phyloP scores from a whole-genome alignment of 2,888 invertebrate species.

The Carabus problematicus region DNA sequence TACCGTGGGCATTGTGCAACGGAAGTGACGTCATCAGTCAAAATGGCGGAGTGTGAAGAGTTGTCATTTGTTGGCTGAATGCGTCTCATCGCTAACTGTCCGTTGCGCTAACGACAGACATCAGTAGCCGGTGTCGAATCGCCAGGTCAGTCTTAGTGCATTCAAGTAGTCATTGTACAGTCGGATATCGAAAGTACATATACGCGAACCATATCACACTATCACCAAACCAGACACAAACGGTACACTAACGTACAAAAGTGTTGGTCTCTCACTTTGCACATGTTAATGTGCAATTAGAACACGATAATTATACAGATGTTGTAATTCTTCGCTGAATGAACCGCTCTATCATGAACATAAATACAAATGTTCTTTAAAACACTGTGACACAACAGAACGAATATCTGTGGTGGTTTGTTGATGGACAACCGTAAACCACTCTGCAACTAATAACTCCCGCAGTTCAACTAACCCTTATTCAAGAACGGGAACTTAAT shows the following conservation, averaged over 20 bases:
- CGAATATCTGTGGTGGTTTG: too few relatives aligned
- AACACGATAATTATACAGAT: neutral
- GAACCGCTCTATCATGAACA: too few relatives aligned
- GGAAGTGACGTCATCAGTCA: conserved; percentile 41
- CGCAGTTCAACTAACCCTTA: conserved; percentile 25
- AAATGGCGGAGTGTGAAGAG: conserved; percentile 40
- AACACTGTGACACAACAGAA: too few relatives aligned
- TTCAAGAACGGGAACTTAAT: conserved; percentile 42
- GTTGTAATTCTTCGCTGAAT: neutral
- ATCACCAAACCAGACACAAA: too few relatives aligned
- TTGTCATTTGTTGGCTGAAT: conserved; percentile 42
- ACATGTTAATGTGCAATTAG: too few relatives aligned
- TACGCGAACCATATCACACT: neutral
- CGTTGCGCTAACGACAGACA: conserved; percentile 27
- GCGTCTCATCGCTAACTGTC: conserved; percentile 36
- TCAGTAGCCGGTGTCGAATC: conserved; percentile 6
- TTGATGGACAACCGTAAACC: neutral
- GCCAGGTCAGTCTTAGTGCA: neutral
- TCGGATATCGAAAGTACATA: neutral
- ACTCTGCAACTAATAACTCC: conserved; percentile 11
- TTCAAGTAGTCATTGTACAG: too few relatives aligned
- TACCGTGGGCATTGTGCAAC: conserved; percentile 30
- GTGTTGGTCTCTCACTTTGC: too few relatives aligned
- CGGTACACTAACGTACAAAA: too few relatives aligned
- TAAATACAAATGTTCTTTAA: too few relatives aligned